Base-by-base conservation (phyloP, 2,113 vertebrate species). In the Corythornis madagascariensis region DNA sequence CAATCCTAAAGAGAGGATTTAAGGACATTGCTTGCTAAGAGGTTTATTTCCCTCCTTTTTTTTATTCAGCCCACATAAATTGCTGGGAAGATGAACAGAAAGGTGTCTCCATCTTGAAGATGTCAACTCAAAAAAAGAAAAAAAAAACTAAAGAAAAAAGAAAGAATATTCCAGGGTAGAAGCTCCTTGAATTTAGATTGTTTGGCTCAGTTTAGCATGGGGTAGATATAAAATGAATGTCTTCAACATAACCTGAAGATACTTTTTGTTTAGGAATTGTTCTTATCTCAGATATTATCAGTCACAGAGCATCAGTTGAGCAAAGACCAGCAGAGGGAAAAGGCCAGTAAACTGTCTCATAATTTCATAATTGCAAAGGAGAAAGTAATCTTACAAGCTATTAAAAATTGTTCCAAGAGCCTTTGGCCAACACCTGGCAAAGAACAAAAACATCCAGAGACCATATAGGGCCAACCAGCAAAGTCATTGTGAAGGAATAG, bases 401-500 rank as follows among this genome's bases (percentile, higher is more conserved):
- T 65, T 55, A 83, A 76, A 61, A 57, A 61, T 16, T 76, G 45
- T 60, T 72, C 65, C 25, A 65, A 56, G 67, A 69, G 25, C n/a
- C 10, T 75, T 50, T 79, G 25, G 25, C 2, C 29, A 65, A 20
- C 59, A 24, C 7, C 52, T 56, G 71, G 6, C 42, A 20, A 93
- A 76, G 53, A 65, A 38, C 31, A 78, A 81, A 55, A 31, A 28
- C 4, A 42, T 43, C 38, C 43, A 64, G 75, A 83, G 28, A 35
- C 15, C 7, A 26, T 21, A 13, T 35, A 61, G 50, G 25, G 4
- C 16, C 69, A 33, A 24, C 43, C 25, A 65, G 19, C 28, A 56
- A 78, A 82, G 63, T 57, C 40, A 56, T 16, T 2, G 0, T 24
- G 59, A 72, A 76, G 55, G 57, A 88, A 28, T 52, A 0, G 0